These are phyloP conservation scores for Orthosia incerta DNA, from an alignment of 2,888 invertebrate species.

Conservation along the genomic window DNA sequence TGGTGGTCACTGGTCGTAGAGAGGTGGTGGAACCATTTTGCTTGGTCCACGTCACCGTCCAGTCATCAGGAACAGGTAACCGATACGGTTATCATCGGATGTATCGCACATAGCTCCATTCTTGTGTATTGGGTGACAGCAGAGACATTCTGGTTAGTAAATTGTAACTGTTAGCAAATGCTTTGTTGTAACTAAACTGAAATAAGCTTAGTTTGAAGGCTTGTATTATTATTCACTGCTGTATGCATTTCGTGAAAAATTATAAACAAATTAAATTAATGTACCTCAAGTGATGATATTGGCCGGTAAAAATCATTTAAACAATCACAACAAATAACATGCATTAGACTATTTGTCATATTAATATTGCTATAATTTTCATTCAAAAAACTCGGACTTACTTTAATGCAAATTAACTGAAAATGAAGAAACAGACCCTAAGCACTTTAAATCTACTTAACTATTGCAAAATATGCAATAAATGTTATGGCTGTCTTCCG, in stretches of 20 bases:
- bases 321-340: too few relatives aligned
- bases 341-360: too few relatives aligned
- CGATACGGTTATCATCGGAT: constrained; percentile 60
- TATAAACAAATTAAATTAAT: too few relatives aligned
- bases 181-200: constrained; percentile 1
- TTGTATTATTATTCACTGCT: neutral
- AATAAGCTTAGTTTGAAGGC: neutral
- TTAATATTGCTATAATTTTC: too few relatives aligned
- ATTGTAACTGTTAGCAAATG: neutral
- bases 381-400: neutral
- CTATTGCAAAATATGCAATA: constrained; percentile 9
- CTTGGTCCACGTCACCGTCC: constrained; percentile 51
- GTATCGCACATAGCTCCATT: constrained; percentile 49
- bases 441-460: neutral
- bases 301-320: too few relatives aligned
- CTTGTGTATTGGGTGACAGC: constrained; percentile 48
- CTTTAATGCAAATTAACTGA: neutral
- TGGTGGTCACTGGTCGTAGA: neutral
- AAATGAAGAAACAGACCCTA: neutral
- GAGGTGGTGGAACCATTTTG: constrained; percentile 51
- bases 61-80: constrained; percentile 58
- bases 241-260: neutral
- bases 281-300: too few relatives aligned
- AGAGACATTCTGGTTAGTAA: constrained; percentile 7
- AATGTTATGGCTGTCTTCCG: constrained; percentile 30